Conservation (phyloP, 1,140 invertebrate species). For the Diorhabda elongata region DNA sequence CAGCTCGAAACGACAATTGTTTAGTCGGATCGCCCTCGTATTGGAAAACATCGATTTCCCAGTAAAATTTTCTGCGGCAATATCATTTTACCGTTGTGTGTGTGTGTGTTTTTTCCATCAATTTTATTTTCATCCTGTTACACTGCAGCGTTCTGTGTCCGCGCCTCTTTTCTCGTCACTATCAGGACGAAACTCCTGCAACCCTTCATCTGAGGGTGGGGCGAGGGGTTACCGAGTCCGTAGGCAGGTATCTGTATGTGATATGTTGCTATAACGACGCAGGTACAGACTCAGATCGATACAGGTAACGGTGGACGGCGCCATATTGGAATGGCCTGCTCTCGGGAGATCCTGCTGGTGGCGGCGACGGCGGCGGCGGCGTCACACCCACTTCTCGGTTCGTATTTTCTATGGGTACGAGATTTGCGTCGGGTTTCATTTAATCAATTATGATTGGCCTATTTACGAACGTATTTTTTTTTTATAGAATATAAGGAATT, state of each 20-base stretch:
- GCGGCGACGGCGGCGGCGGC: slow-evolving; percentile 10
- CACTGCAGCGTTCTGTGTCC: neutral
- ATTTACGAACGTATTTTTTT: too few species aligned
- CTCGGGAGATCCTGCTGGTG: slow-evolving; percentile 42
- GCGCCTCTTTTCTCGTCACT: neutral
- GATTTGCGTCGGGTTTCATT: too few species aligned
- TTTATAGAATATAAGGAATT: too few species aligned
- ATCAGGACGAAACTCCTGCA: slow-evolving; percentile 14
- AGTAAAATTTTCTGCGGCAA: too few species aligned
- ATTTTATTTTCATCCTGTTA: too few species aligned
- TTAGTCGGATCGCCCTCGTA: too few species aligned
- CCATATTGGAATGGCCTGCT: slow-evolving; percentile 46
- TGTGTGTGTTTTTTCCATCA: too few species aligned
- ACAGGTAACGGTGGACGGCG: slow-evolving; percentile 34
- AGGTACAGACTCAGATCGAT: slow-evolving; percentile 46
- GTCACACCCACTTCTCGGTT: slow-evolving; percentile 35
- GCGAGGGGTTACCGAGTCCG: slow-evolving; percentile 10
- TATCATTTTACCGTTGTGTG: too few species aligned
- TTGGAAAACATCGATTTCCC: too few species aligned
- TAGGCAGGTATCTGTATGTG: slow-evolving; percentile 43
- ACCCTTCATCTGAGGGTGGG: slow-evolving; percentile 9
- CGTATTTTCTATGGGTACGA: too few species aligned
- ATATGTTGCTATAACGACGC: slow-evolving; percentile 44
- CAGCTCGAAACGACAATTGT: too few species aligned
- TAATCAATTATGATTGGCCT: too few species aligned